Conservation (phyloP, 2,888 invertebrate genomes). For the Synanthedon andrenaeformis region DNA sequence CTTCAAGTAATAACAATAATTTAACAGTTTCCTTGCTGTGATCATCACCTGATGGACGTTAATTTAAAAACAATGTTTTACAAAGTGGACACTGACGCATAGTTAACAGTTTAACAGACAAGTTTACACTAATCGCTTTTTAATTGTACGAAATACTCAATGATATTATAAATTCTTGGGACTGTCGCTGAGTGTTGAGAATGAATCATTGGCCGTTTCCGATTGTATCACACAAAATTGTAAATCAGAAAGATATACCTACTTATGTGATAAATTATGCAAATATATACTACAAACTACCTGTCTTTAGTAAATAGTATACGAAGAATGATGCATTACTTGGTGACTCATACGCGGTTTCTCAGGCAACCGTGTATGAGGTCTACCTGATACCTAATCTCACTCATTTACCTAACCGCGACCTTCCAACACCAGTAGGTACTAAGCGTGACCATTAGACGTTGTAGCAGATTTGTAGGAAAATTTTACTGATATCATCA, state of each 20-base stretch:
- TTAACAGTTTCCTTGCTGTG: no score
- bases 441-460: neutral
- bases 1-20: no score
- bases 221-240: neutral
- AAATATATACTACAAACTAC: conserved; percentile 5
- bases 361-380: conserved; percentile 29
- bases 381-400: conserved; percentile 10
- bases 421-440: conserved; percentile 18
- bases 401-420: conserved; percentile 34
- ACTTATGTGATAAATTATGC: neutral
- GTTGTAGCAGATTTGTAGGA: no score
- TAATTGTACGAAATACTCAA: neutral
- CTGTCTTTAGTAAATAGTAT: conserved; percentile 25
- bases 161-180: neutral
- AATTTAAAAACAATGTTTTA: no score
- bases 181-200: neutral
- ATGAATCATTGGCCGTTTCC: neutral
- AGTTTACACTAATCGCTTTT: neutral
- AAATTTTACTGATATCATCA: no score
- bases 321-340: conserved; percentile 16
- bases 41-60: no score
- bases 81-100: neutral
- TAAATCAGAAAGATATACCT: neutral
- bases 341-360: conserved; percentile 34
- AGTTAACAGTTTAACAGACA: neutral